Conservation (phyloP, 2,113 vertebrate species). For the Tragelaphus buxtoni region DNA sequence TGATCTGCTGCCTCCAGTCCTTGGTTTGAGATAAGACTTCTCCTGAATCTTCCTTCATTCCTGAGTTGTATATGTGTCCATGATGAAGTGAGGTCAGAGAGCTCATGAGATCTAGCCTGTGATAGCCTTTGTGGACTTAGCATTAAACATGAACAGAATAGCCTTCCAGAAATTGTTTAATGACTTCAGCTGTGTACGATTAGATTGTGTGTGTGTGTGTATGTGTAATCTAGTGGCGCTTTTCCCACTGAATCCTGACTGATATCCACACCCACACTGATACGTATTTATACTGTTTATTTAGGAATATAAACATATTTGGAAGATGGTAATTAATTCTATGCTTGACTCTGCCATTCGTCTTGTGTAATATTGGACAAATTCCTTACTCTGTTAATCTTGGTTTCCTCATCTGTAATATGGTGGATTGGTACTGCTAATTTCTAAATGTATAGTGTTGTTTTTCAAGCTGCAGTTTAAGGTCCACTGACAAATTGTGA, state of each 20-base stretch:
- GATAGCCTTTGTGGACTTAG: not conserved
- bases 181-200: not conserved
- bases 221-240: not conserved
- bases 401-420: not conserved
- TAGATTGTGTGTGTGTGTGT: not conserved
- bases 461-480: not conserved
- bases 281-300: not conserved
- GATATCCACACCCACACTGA: not conserved
- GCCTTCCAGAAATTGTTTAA: not conserved
- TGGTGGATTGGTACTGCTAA: not conserved
- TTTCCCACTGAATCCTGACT: not conserved
- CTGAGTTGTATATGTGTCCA: fast-evolving
- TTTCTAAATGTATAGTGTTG: not conserved
- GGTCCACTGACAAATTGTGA: not conserved
- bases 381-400: not conserved
- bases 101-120: not conserved
- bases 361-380: not conserved
- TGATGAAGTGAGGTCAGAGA: not conserved
- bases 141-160: not conserved
- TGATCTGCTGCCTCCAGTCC: no score
- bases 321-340: not conserved
- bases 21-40: not conserved
- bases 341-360: not conserved
- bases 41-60: not conserved
- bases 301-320: not conserved